Evolutionary conservation across 2,888 invertebrate species (phyloP), one percentile per base, ranked within the genome.

Genomic region (Melitaea athalia): DNA sequence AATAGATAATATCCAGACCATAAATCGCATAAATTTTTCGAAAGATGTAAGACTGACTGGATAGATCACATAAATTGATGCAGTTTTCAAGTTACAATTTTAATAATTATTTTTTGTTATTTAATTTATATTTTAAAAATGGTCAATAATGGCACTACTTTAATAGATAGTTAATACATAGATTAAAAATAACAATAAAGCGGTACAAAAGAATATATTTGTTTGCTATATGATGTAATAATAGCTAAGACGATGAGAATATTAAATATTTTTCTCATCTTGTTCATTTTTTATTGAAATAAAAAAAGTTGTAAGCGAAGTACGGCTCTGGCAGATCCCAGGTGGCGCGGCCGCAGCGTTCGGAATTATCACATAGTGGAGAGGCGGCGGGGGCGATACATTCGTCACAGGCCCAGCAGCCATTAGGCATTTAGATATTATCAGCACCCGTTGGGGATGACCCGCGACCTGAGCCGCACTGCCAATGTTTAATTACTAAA

Each of bases 381-480:
- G 90, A 84, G 85, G 83, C 83, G 86, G 76, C 76, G 77, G 77
- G 84, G 86, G 85, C 89, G 88, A 91, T 91, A 91, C 92, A 92
- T 91, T 92, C 91, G 91, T 92, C 92, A 92, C 92, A 91, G 91
- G 90, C 92, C 91, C 93, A 92, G 91, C 92, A 93, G 92, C 93
- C 93, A 92, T 92, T 92, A 93, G 93, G 93, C 91, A 92, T 93
- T 93, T 93, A 93, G 93, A 92, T 93, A 92, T 92, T 91, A 92
- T 92, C 92, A 88, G 85, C 83, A 79, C 86, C 85, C 91, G 83
- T 87, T 79, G 85, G 89, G 91, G 89, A 86, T 87, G 85, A 85
- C 87, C 87, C 90, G 86, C 89, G 89, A 89, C 90, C 89, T 87
- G 86, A 81, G 86, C 82, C 85, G 85, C 82, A 86, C 85, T 86